Conservation (phyloP, 2,888 invertebrate species). For the Psylliodes chrysocephalus region DNA sequence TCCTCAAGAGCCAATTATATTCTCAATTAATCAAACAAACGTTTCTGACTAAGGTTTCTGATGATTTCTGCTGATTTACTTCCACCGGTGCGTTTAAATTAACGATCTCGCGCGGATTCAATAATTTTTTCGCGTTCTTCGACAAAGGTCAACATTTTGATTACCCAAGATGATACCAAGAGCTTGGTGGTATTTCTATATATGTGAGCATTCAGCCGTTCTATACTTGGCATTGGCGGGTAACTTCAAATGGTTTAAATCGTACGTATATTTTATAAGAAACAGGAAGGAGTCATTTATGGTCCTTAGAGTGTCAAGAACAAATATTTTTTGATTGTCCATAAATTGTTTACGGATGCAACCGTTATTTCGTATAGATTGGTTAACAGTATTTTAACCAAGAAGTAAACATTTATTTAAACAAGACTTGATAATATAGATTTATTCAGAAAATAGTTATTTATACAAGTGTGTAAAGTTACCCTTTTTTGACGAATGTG, state of each 20-base stretch:
- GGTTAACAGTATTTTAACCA: too few relatives aligned
- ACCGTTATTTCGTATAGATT: too few relatives aligned
- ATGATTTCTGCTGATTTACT: slow-evolving; percentile 40
- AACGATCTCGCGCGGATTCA: slow-evolving; percentile 29
- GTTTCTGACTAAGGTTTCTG: slow-evolving; percentile 28
- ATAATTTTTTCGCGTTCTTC: slow-evolving; percentile 20
- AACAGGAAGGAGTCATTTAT: neutral
- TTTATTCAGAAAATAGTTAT: too few relatives aligned
- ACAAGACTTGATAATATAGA: too few relatives aligned
- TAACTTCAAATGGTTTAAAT: neutral
- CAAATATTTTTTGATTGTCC: too few relatives aligned
- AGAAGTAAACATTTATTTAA: too few relatives aligned
- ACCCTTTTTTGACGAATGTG: too few relatives aligned
- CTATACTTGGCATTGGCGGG: slow-evolving; percentile 19
- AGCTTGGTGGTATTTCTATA: slow-evolving; percentile 25
- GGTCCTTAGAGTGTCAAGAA: too few relatives aligned
- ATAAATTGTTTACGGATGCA: too few relatives aligned
- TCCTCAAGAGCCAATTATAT: slow-evolving; percentile 36
- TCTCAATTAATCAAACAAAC: slow-evolving; percentile 37
- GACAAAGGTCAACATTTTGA: slow-evolving; percentile 33
- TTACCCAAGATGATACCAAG: slow-evolving; percentile 28
- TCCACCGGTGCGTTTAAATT: slow-evolving; percentile 32
- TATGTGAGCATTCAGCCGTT: slow-evolving; percentile 31
- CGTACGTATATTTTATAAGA: neutral
- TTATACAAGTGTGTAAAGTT: too few relatives aligned